Base-by-base conservation (phyloP, 23 tunicate genomes). In the Trididemnum nubilum region DNA sequence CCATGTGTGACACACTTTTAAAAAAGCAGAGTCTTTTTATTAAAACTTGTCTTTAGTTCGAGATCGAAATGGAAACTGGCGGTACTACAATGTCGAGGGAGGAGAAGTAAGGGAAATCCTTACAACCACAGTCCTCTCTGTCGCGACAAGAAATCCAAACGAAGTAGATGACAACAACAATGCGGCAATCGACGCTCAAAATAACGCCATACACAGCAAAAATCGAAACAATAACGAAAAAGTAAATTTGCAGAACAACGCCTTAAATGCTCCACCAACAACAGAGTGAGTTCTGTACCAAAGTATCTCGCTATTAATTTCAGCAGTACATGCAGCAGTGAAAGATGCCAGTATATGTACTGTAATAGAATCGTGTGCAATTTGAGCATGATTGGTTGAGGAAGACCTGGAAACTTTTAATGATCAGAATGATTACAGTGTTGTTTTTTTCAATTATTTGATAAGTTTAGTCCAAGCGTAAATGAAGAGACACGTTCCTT, bases 81-180 rank as follows among this genome's bases (percentile, higher is more conserved):
- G 30, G 28, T 39, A 18, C 0, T 87, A 87, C 40, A 39, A 29
- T 35, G 64, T 81, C 54, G 24, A 35, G 7, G 74, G 72, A 29
- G 71, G 59, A 26, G 91, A 52, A 36, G 34, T 67, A 19, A 23
- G 51, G 2, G 25, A 51, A 4, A 33, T 34, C 1, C 63, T 76
- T 0, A 39, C 88, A 32, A 64, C 76, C 2, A 64, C 76, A 15
- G 31, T 72, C 1, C 61, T 72, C 2, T 1, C 80, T 3, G 23
- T 83, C 19, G 58, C 82, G 29, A 80, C 91, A 1, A 85, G 85
- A 3, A 26, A 49, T 58, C 81, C 82, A 1, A 70, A 79, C 84
- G 90, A 85, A 49, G 76, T 80, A 33, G 91, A 81, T 64, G 79
- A 38, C 66, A 87, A 87, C 81, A 81, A 87, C 76, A 87, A 87